These are phyloP conservation scores for Andrena haemorrhoa DNA, from an alignment of 2,888 invertebrate genomes.

Conservation along the genomic window DNA sequence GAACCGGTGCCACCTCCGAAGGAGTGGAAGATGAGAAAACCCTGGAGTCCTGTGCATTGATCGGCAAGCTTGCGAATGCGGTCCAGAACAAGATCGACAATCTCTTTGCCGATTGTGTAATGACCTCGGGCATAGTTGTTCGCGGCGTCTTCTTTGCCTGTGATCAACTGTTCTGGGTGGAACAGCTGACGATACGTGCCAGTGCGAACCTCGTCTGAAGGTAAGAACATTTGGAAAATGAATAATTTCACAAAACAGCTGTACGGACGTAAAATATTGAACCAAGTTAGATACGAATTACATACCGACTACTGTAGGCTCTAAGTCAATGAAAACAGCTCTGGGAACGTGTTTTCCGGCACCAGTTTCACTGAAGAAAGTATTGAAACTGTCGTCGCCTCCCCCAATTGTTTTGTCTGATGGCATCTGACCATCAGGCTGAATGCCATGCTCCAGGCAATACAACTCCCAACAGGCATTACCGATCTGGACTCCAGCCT, in stretches of 20 bases:
- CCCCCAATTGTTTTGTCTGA: constrained; percentile 96
- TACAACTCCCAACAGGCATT: constrained; percentile 96
- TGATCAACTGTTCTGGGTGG: constrained; percentile 98
- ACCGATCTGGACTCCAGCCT: constrained; percentile 95
- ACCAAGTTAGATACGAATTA: background rate
- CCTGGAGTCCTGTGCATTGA: constrained; percentile 96
- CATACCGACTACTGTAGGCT: constrained; percentile 95
- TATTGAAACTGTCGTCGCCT: constrained; percentile 97
- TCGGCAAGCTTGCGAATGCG: constrained; percentile 95
- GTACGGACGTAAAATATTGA: background rate
- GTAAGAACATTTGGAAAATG: background rate
- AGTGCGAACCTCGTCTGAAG: constrained; percentile 93
- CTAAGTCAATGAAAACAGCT: constrained; percentile 97
- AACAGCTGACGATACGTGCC: constrained; percentile 98
- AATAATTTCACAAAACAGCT: background rate
- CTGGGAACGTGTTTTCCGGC: constrained; percentile 98
- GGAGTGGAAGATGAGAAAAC: constrained; percentile 98
- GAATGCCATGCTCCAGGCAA: constrained; percentile 95
- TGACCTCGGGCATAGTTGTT: constrained; percentile 99
- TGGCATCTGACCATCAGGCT: constrained; percentile 97
- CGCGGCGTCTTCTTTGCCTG: constrained; percentile 98
- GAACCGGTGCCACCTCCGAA: constrained; percentile 97
- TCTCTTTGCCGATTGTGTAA: constrained; percentile 98
- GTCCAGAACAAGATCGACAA: constrained; percentile 95
- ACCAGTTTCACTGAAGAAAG: constrained; percentile 97